Evolutionary conservation across 2,797 vertebrate genomes (phyloP), one percentile per base, ranked within the genome.

Genomic region (Holocentrus rufus): DNA sequence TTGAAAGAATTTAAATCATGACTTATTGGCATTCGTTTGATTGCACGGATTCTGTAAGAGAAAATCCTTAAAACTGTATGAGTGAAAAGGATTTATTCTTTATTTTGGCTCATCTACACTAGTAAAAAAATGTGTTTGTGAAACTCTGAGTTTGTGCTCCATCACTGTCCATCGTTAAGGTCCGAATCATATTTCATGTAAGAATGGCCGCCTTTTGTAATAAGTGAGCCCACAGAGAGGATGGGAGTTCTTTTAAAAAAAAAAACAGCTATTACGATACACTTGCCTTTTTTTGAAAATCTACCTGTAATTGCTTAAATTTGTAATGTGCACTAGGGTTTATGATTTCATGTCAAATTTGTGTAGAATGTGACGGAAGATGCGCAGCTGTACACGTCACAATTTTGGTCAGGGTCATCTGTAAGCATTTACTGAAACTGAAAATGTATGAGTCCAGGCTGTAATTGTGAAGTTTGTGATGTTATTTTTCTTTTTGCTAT

Each of bases 401-500:
- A 34, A 31, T 79, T 84, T 90, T 84, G 82, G 86, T 85, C 77
- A 77, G 23, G 50, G 63, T 72, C 60, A 50, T 74, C 69, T 56
- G 53, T 69, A 74, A 88, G 71, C 85, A 85, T 89, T 88, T 70
- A 39, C 66, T 72, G 50, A 84, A 78, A 79, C 69, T 87, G 77
- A 89, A 88, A 90, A 92, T 84, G 74, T 85, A 80, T 74, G 74
- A 72, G 61, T 77, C 60, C 71, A 80, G 83, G 87, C 84, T 86
- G 80, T 90, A 72, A 82, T 91, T 91, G 90, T 92, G 87, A 90
- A 86, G 65, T 90, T 73, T 81, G 84, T 87, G 79, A 83, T 83
- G 90, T 89, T 86, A 50, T 74, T 85, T 90, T 88, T 89, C 20
- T 85, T 79, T 89, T 90, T 87, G 87, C 87, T 92, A 94, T 94